phyloP scores from a whole-genome alignment of 2,888 invertebrate genomes.

The Chaetogeoica ovagalla region DNA sequence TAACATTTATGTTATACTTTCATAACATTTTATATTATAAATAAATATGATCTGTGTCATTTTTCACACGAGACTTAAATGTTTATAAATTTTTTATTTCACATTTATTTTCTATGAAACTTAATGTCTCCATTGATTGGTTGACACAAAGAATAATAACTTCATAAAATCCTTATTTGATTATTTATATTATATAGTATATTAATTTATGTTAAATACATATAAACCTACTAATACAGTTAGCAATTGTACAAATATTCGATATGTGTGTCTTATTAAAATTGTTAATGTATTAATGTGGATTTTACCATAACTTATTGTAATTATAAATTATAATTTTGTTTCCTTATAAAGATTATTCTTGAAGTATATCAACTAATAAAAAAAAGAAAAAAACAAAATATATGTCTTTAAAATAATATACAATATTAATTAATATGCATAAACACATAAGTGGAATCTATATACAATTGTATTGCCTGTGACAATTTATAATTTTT shows the following conservation, averaged over 20 bases:
- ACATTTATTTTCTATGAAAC: background rate
- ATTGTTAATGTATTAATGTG: constrained; percentile 14
- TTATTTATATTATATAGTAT: background rate
- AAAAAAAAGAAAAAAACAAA: too few relatives aligned
- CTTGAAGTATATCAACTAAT: background rate
- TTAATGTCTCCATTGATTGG: constrained; percentile 3
- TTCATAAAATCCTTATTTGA: too few relatives aligned
- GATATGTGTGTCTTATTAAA: constrained; percentile 4
- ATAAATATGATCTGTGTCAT: background rate
- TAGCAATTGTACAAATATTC: constrained; percentile 17
- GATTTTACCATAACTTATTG: constrained; percentile 6
- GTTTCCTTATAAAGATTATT: background rate
- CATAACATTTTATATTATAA: constrained; percentile 10
- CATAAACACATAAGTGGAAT: background rate
- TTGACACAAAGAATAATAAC: constrained; percentile 25
- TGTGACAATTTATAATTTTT: background rate
- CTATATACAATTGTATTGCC: background rate
- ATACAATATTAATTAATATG: background rate
- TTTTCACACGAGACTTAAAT: background rate
- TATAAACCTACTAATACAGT: background rate
- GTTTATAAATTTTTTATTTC: background rate
- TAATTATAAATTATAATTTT: background rate
- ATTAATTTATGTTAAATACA: constrained; percentile 24
- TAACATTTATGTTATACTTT: background rate
- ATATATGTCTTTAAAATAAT: too few relatives aligned